Conservation (phyloP, 1,140 invertebrate species). For the Anastrepha ludens region DNA sequence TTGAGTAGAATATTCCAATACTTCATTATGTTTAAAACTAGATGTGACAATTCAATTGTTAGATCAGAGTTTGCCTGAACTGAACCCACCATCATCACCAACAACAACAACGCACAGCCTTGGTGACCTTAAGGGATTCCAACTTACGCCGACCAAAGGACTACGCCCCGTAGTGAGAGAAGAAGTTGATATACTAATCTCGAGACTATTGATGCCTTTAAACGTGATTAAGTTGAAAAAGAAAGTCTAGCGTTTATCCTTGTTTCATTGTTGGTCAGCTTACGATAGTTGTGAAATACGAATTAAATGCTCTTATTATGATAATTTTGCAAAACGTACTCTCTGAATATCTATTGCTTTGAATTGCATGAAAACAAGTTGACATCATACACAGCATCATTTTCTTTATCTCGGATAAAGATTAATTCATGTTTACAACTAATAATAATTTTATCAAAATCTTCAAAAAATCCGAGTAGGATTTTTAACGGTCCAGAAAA, state of each 20-base stretch:
- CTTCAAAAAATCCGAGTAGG: too few species aligned
- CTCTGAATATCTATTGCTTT: not conserved
- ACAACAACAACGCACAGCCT: not conserved
- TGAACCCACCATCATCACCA: not conserved
- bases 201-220: not conserved
- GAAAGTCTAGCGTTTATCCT: too few species aligned
- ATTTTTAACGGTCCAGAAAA: conserved; percentile 58
- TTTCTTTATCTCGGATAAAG: conserved; percentile 69
- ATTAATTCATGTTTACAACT: conserved; percentile 75
- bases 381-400: conserved; percentile 57
- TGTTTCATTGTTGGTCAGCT: too few species aligned
- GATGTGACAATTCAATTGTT: too few species aligned
- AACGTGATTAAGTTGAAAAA: not conserved
- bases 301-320: not conserved
- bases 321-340: not conserved
- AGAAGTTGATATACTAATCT: too few species aligned
- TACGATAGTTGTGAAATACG: not conserved
- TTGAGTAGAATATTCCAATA: not conserved
- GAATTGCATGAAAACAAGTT: conserved; percentile 31
- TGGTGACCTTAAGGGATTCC: too few species aligned
- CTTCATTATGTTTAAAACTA: too few species aligned
- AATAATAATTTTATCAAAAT: too few species aligned
- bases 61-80: not conserved
- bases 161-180: too few species aligned
- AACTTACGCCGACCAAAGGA: too few species aligned